These are phyloP conservation scores for Microplitis demolitor DNA, from an alignment of 1,140 invertebrate genomes.

Conservation along the genomic window DNA sequence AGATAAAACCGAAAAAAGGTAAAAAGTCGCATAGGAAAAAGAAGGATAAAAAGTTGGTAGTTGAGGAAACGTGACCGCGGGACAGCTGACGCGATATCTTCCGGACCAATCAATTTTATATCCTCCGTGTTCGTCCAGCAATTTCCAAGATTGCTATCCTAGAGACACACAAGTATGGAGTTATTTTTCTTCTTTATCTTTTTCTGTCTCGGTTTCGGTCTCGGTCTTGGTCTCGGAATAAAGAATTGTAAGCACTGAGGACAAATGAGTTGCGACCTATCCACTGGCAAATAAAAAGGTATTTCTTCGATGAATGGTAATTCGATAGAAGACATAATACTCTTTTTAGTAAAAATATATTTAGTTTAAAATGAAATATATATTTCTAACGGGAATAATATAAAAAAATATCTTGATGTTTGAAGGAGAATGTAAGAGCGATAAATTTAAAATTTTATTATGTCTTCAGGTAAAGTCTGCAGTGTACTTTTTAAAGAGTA, in stretches of 20 bases:
- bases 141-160: constrained; percentile 49
- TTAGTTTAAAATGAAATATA: too few species aligned
- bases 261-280: neutral
- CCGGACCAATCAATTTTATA: constrained; percentile 41
- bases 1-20: neutral
- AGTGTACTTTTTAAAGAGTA: too few species aligned
- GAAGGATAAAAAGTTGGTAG: constrained; percentile 15
- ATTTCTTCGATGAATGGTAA: neutral
- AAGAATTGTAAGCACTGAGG: neutral
- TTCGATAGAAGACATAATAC: too few species aligned
- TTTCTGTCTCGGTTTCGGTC: neutral
- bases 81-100: constrained; percentile 40
- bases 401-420: too few species aligned
- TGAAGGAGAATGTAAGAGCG: too few species aligned
- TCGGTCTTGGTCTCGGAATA: neutral
- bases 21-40: neutral
- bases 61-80: constrained; percentile 34
- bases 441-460: too few species aligned
- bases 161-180: constrained; percentile 11
- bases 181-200: neutral
- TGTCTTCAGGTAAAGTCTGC: too few species aligned
- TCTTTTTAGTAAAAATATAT: too few species aligned
- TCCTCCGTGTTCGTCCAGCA: constrained; percentile 38
- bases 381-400: too few species aligned
- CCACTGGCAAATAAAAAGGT: neutral